Evolutionary conservation across 2,888 invertebrate genomes (phyloP), one percentile per base, ranked within the genome.

Genomic region (Leptogaster cylindrica): DNA sequence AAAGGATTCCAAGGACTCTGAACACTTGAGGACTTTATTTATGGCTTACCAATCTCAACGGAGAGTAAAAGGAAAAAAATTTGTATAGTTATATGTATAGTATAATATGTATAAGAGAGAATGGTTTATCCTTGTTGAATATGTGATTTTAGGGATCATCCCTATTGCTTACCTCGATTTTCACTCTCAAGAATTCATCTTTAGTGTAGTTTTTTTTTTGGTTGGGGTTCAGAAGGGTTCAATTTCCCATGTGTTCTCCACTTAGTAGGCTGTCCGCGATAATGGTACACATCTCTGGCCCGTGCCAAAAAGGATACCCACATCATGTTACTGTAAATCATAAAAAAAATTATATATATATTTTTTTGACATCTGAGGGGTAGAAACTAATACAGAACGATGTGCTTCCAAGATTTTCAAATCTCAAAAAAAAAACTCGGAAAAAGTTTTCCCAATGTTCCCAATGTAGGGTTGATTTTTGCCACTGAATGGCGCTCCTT

Each of bases 81-180:
- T n/a, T n/a, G n/a, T n/a, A n/a, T n/a, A n/a, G n/a, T n/a, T n/a
- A n/a, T n/a, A n/a, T n/a, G n/a, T n/a, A n/a, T n/a, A n/a, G n/a
- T n/a, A n/a, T n/a, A n/a, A n/a, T n/a, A n/a, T n/a, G n/a, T n/a
- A n/a, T n/a, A n/a, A n/a, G 36, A 61, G 61, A 44, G 44, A 61
- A 61, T 44, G 39, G 61, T 41, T 61, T 61, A 61, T 61, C 61
- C 61, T 61, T 61, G 44, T 61, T 61, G 61, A 61, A 61, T 61
- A 61, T 61, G 61, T 61, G 61, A 61, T 61, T 61, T 61, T 44
- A 27, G 44, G 61, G 61, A 61, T 61, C 61, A 61, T 61, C 61
- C 61, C 61, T 44, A 44, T 25, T 44, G 44, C 61, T 61, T 61
- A 41, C 44, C 44, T 28, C 61, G 61, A 61, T 61, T 61, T 61